Evolutionary conservation across 92 coral and sea anemone genomes (phyloP).

Genomic region (Zoanthus sansibaricus): DNA sequence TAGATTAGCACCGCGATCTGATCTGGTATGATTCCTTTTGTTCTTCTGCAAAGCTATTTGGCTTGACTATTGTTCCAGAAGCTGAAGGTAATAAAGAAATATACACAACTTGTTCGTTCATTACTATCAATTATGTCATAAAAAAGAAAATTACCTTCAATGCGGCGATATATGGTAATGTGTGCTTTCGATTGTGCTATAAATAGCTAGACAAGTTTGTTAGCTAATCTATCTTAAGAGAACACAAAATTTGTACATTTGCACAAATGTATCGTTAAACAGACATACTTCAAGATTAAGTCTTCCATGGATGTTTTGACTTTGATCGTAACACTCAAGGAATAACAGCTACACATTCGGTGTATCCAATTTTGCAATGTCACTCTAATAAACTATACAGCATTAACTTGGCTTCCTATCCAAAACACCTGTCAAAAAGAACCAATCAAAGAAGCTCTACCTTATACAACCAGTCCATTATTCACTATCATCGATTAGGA

Average conservation of each 20-base stretch:
- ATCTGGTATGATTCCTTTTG: conserved; percentile 57
- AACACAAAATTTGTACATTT: conserved; percentile 47
- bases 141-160: conserved; percentile 70
- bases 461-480: conserved; percentile 85
- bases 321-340: background rate
- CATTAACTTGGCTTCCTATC: conserved; percentile 81
- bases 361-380: conserved; percentile 53
- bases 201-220: conserved; percentile 62
- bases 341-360: conserved; percentile 14
- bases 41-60: conserved; percentile 64
- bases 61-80: conserved; percentile 60
- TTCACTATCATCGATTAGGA: conserved; percentile 82
- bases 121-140: conserved; percentile 76
- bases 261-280: conserved; percentile 31
- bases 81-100: conserved; percentile 70
- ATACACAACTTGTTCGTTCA: conserved; percentile 66
- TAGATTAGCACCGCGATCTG: conserved; percentile 59
- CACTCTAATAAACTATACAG: conserved; percentile 68
- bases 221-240: conserved; percentile 44
- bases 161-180: conserved; percentile 45
- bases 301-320: background rate
- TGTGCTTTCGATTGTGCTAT: conserved; percentile 76
- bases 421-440: conserved; percentile 86
- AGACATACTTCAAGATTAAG: background rate
- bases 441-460: conserved; percentile 69